Evolutionary conservation across 2,113 vertebrate genomes (phyloP).

Genomic region (Syngnathus typhle): DNA sequence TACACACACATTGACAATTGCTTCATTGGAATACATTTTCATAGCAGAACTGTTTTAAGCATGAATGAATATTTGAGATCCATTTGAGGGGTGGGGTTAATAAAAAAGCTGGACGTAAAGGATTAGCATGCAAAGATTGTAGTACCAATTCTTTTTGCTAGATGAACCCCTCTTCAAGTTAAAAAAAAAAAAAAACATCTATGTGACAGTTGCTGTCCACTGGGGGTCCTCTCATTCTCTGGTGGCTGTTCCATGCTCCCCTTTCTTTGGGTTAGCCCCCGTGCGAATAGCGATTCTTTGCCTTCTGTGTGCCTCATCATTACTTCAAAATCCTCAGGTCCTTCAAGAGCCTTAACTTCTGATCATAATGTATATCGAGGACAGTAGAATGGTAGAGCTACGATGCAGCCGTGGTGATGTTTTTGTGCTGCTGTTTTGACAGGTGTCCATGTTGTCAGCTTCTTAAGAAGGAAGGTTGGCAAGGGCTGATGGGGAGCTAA

Average conservation of each 20-base stretch:
- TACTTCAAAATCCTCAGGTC: constrained; percentile 78
- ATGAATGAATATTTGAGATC: background rate
- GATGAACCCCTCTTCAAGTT: constrained; percentile 12
- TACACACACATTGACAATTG: background rate
- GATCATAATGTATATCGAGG: constrained; percentile 54
- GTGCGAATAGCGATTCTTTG: constrained; percentile 69
- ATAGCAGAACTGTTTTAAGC: background rate
- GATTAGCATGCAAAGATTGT: constrained; percentile 5
- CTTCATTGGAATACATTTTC: background rate
- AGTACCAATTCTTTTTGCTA: constrained; percentile 7
- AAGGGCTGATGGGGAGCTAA: constrained; percentile 27
- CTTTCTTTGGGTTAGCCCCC: constrained; percentile 50
- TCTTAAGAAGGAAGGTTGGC: constrained; percentile 12
- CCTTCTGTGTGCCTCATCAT: constrained; percentile 80
- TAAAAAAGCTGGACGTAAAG: background rate
- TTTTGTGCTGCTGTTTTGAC: constrained; percentile 57
- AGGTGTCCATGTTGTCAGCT: constrained; percentile 27
- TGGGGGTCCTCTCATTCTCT: constrained; percentile 25
- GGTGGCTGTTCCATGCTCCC: constrained; percentile 46
- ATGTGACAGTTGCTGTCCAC: constrained; percentile 7
- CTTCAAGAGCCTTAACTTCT: constrained; percentile 78
- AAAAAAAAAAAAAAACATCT: constrained; percentile 15
- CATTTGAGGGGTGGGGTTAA: background rate
- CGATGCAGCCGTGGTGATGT: constrained; percentile 46
- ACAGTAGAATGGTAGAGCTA: constrained; percentile 41